phyloP scores from a whole-genome alignment of 2,797 vertebrate genomes.

The Alfaro cultratus region DNA sequence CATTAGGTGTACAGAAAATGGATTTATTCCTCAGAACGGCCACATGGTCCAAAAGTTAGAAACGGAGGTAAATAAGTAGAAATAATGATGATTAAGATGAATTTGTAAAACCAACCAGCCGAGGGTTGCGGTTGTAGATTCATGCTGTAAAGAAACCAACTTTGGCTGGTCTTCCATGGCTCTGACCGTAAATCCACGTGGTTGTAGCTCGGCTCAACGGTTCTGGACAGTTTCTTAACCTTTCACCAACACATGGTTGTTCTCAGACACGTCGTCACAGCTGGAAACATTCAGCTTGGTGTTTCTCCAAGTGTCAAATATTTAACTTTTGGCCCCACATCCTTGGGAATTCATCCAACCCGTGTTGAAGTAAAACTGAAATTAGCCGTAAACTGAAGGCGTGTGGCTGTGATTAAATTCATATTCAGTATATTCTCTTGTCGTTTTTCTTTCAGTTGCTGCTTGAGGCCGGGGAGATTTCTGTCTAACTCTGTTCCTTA shows the following conservation, averaged over 20 bases:
- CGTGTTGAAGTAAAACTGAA: neutral
- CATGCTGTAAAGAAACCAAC: too few species aligned
- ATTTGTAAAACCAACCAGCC: too few species aligned
- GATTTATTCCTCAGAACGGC: too few species aligned
- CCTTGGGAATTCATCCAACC: neutral
- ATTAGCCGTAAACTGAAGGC: neutral
- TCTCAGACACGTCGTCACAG: neutral
- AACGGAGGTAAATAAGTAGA: too few species aligned
- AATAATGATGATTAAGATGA: too few species aligned
- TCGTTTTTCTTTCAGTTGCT: neutral
- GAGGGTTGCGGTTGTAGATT: too few species aligned
- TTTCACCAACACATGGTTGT: neutral
- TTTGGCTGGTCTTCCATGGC: too few species aligned
- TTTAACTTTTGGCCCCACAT: slow-evolving; percentile 1
- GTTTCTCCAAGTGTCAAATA: neutral
- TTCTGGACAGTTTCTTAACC: neutral
- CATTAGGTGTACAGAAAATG: too few species aligned
- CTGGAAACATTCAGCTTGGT: neutral
- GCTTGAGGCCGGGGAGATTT: neutral
- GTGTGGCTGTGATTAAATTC: neutral
- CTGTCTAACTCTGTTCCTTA: neutral
- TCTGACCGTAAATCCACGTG: too few species aligned
- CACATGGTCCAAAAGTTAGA: too few species aligned
- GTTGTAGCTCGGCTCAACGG: too few species aligned
- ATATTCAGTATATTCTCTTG: neutral